Evolutionary conservation across 2,888 invertebrate genomes (phyloP).

Genomic region (Tenthredo mesomela): DNA sequence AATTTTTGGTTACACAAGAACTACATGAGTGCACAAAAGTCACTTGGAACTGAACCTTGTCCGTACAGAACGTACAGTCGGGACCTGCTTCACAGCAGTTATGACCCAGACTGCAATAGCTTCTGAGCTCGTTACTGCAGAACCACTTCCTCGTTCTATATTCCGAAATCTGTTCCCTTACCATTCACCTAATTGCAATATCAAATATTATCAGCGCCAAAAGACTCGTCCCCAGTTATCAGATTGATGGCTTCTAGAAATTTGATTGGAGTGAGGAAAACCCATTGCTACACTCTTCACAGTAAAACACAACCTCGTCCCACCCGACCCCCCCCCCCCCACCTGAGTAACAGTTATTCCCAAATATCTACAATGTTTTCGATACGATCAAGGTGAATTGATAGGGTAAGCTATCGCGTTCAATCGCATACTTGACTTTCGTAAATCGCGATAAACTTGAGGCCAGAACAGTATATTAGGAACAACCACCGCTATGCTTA

Average conservation of each 20-base stretch:
- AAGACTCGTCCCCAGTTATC: background rate
- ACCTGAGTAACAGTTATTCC: background rate
- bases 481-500: background rate
- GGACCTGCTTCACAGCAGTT: background rate
- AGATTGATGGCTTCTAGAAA: background rate
- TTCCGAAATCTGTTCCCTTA: too few species aligned
- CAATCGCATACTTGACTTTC: background rate
- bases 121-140: too few species aligned
- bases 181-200: too few species aligned
- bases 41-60: background rate
- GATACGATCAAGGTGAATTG: background rate
- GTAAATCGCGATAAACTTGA: background rate
- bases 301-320: too few species aligned
- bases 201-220: background rate
- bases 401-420: too few species aligned
- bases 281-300: too few species aligned
- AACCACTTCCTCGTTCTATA: too few species aligned
- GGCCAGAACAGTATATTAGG: constrained; percentile 6
- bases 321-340: too few species aligned
- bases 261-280: background rate
- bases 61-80: background rate
- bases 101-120: background rate
- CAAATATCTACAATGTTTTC: background rate
- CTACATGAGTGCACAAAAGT: background rate
- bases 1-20: background rate